Base-by-base conservation (phyloP, 2,888 invertebrate species). In the Drosophila rubida region DNA sequence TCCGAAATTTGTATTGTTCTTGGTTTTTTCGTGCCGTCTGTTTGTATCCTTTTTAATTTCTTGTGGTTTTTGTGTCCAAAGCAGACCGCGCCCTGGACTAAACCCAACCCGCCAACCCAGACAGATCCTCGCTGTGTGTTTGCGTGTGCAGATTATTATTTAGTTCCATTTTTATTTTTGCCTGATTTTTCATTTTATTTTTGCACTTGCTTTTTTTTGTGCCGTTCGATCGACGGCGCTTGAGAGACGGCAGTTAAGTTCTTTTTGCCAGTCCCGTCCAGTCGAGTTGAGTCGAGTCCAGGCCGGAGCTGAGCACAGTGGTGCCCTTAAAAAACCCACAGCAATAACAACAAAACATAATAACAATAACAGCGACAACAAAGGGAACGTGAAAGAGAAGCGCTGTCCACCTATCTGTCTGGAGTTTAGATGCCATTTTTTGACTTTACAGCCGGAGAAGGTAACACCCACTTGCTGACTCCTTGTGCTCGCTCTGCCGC, bases 371-470 rank as follows among this genome's bases (percentile, higher is more conserved):
- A 69, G 62, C 62, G 62, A 68, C 64, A 65, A 62, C 54, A 69
- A 63, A 59, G 64, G 54, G 41, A 39, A 57, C 49, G 35, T 13
- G 49, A 46, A 50, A 48, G 19, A 41, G 46, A 71, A 72, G 57
- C 44, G 77, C 80, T 84, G 84, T 84, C 83, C 83, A 87, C 87
- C 87, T 81, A 87, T 84, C 78, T 86, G 78, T 85, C 82, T 83
- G 87, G 83, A 60, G 66, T 74, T 83, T 80, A 82, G 82, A 86
- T 80, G 80, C 87, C 88, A 88, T 89, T 87, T 89, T 89, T 82
- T 77, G 90, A 87, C 81, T 90, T 90, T 90, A 90, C 90, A 87
- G 90, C 90, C 88, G 80, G 78, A 87, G 78, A 87, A 85, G 89
- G 90, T 75, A 88, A 90, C 90, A 90, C 90, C 90, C 90, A 90